Conservation (phyloP, 2,113 vertebrate genomes). For the Steatornis caripensis region DNA sequence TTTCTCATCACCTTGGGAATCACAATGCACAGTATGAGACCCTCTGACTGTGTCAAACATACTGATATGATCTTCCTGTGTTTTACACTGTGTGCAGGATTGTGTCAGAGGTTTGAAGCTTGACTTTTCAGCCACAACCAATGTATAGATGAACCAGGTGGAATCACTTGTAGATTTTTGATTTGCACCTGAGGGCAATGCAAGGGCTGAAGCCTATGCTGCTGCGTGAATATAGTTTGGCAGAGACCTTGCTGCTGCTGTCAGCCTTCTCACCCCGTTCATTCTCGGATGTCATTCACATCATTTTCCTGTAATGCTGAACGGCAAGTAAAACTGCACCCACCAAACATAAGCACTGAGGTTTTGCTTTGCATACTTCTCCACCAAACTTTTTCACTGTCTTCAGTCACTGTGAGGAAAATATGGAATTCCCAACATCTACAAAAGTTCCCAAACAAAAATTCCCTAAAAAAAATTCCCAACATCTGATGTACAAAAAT, state of each 20-base stretch:
- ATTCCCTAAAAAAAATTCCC: no score
- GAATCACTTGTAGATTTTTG: background rate
- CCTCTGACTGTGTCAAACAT: background rate
- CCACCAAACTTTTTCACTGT: background rate
- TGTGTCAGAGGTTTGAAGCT: background rate
- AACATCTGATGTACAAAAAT: background rate
- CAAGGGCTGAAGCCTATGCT: background rate
- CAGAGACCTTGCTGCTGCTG: background rate
- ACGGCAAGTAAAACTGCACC: background rate
- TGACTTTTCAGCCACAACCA: background rate
- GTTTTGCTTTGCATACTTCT: background rate
- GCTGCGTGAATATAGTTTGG: background rate
- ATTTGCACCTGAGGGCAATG: background rate
- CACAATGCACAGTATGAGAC: background rate
- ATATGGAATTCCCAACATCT: background rate
- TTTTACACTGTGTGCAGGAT: background rate
- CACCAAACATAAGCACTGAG: background rate
- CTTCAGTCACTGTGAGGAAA: background rate
- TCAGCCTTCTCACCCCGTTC: background rate
- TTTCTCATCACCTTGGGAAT: background rate
- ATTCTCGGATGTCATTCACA: background rate
- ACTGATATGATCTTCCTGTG: background rate
- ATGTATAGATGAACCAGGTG: background rate
- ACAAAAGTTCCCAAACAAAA: no score
- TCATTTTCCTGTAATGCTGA: background rate